Percentiles rank a stretch among this genome's conserved stretches.
Conservation (phyloP, 2,113 vertebrate genomes). For the Chrysochloris asiatica region DNA sequence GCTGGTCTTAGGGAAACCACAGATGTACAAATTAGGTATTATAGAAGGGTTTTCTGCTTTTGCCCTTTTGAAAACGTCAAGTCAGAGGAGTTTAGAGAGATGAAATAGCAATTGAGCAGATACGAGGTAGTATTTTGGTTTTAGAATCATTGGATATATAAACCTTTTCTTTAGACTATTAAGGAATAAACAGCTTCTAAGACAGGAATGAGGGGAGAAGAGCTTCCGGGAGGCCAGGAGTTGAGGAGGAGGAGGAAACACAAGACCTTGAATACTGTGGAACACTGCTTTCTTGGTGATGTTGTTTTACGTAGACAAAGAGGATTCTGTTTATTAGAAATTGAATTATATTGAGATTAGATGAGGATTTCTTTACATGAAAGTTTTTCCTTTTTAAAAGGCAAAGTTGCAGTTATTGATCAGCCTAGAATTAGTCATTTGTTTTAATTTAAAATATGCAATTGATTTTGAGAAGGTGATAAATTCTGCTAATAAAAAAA, state of each 20-base stretch:
- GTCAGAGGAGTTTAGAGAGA: conserved; percentile 79
- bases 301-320: conserved; percentile 79
- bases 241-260: not conserved
- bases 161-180: conserved; percentile 71
- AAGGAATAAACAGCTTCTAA: conserved; percentile 76
- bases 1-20: conserved; percentile 86
- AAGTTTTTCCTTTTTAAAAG: conserved; percentile 78
- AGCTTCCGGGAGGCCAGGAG: not conserved
- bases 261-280: conserved; percentile 76
- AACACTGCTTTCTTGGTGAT: conserved; percentile 84
- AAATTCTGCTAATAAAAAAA: conserved; percentile 85
- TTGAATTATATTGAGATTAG: conserved; percentile 85
- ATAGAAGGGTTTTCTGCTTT: conserved; percentile 87
- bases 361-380: conserved; percentile 82
- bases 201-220: conserved; percentile 16
- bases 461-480: conserved; percentile 87
- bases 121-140: conserved; percentile 78
- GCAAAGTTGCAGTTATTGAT: conserved; percentile 84
- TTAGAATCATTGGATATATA: conserved; percentile 81
- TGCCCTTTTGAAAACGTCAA: conserved; percentile 86
- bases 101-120: conserved; percentile 70
- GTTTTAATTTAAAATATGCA: conserved; percentile 87
- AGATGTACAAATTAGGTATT: conserved; percentile 94
- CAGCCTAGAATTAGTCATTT: conserved; percentile 82
- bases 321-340: conserved; percentile 86